Conservation (phyloP, 2,113 vertebrate genomes). For the Prochilodus magdalenae region DNA sequence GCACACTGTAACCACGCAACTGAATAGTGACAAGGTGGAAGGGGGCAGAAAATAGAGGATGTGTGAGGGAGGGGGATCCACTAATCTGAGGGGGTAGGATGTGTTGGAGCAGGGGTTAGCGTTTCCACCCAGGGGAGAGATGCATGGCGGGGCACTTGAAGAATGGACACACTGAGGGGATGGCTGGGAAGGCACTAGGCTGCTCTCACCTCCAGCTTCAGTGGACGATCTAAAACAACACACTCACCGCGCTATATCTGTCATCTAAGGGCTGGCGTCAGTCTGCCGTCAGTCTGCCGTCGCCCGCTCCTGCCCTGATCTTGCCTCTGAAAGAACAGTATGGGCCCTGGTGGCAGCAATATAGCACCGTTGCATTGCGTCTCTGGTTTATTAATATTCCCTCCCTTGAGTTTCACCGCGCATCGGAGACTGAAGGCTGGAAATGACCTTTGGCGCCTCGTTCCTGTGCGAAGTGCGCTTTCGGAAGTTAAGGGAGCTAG, state of each 20-base stretch:
- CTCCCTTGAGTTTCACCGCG: constrained; percentile 35
- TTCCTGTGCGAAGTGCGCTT: constrained; percentile 62
- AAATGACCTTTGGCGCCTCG: constrained; percentile 51
- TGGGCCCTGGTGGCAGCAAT: constrained; percentile 58
- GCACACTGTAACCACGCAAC: constrained; percentile 29
- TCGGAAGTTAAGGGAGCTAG: constrained; percentile 70
- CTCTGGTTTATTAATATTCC: constrained; percentile 52
- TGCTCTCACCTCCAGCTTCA: constrained; percentile 49
- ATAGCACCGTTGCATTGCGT: constrained; percentile 52
- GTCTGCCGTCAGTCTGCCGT: constrained; percentile 48
- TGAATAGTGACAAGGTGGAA: constrained; percentile 52
- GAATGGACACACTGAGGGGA: constrained; percentile 50
- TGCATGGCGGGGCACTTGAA: constrained; percentile 45
- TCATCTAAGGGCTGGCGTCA: constrained; percentile 49
- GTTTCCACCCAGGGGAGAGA: constrained; percentile 47
- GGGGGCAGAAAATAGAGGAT: constrained; percentile 53
- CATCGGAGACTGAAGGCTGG: constrained; percentile 36
- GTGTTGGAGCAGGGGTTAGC: constrained; percentile 37
- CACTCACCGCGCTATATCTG: constrained; percentile 50
- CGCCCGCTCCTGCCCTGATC: constrained; percentile 39
- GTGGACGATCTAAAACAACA: constrained; percentile 47
- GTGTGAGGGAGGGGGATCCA: constrained; percentile 37
- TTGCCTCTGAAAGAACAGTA: constrained; percentile 46
- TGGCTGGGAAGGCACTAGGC: constrained; percentile 31
- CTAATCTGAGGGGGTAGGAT: constrained; percentile 41